Evolutionary conservation across 2,888 invertebrate species (phyloP), one percentile per base, ranked within the genome.

Genomic region (Tholera decimalis): DNA sequence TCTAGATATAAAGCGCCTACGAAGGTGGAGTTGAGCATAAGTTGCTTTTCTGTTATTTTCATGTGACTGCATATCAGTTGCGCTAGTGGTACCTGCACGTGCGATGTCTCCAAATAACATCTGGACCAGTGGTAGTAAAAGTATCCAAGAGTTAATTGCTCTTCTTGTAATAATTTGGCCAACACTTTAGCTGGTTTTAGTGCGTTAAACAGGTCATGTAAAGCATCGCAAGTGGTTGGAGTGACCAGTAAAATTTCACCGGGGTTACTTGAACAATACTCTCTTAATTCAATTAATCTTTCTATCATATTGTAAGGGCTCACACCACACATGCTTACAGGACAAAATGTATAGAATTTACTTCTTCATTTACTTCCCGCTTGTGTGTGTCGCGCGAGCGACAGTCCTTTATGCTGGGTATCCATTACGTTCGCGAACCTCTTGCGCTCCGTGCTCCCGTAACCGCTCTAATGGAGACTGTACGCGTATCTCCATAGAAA

Each of bases 81-180:
- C 28, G 47, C 47, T 6, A 47, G 11, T 28, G 47, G 47, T 47
- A 18, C 28, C 18, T 46, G 24, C 9, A 26, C 15, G n/a, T n/a
- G 46, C 26, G 46, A 46, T 46, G 46, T 46, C n/a, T 46, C 47
- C 47, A 47, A 47, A 47, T 28, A 47, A 30, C 28, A 47, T 47
- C 13, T 47, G 28, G 28, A 18, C 47, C 47, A 47, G 18, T 47
- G 7, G 30, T 49, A 49, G 30, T 20, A 49, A 3, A 28, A 49
- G 18, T 49, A 18, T 20, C 30, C 30, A 49, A 49, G 18, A 6
- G 30, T 49, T 6, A 49, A 18, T 30, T 30, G 49, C 20, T 49
- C 30, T 49, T 18, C 28, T 9, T 49, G 49, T 30, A 47, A 18
- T 28, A 49, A 13, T 13, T 49, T 18, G 7, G 30, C 30, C 13